Conservation (phyloP, 2,797 vertebrate species). For the Lepus townsendii region DNA sequence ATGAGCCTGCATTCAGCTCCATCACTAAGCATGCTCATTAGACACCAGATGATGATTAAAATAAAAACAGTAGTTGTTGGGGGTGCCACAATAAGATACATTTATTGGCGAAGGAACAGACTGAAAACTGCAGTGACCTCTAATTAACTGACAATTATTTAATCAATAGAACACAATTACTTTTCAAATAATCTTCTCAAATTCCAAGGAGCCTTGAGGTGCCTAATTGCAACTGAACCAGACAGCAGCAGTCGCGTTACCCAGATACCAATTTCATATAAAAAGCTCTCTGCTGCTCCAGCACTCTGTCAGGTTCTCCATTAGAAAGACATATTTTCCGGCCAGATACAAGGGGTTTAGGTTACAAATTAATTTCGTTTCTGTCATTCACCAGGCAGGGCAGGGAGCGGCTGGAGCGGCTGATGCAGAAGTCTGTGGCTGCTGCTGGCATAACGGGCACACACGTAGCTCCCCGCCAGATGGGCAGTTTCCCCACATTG, state of each 20-base stretch:
- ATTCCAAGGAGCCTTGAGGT: not conserved
- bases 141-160: slow-evolving; percentile 79
- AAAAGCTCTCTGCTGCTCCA: slow-evolving; percentile 79
- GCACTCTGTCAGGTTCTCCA: slow-evolving; percentile 83
- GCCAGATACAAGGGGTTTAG: slow-evolving; percentile 63
- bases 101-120: slow-evolving; percentile 61
- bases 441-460: not conserved
- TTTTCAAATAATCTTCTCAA: slow-evolving; percentile 66
- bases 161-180: slow-evolving; percentile 69
- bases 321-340: slow-evolving; percentile 72
- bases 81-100: not conserved
- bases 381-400: not conserved
- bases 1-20: not conserved
- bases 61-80: slow-evolving; percentile 10
- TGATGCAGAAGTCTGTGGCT: not conserved
- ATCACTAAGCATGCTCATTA: not conserved
- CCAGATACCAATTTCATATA: slow-evolving; percentile 72
- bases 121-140: slow-evolving; percentile 23
- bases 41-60: slow-evolving; percentile 46
- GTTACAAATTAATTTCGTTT: slow-evolving; percentile 78
- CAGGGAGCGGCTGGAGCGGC: accelerated
- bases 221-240: slow-evolving; percentile 76
- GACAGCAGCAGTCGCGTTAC: not conserved
- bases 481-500: not conserved
- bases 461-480: not conserved